Evolutionary conservation across 2,888 invertebrate species (phyloP).

Genomic region (Ochropleura plecta): DNA sequence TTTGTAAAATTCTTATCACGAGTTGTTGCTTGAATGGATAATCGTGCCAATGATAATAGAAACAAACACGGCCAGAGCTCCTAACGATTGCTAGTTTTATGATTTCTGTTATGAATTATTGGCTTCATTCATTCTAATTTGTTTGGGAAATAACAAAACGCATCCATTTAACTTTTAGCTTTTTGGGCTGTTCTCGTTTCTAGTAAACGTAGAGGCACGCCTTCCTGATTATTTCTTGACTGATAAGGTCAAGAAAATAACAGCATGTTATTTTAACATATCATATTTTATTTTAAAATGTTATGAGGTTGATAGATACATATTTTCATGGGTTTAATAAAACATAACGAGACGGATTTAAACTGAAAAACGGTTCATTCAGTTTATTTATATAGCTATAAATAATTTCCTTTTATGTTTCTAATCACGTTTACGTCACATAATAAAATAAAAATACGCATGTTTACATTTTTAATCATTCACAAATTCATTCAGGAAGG

Average conservation of each 20-base stretch:
- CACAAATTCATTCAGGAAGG: slow-evolving; percentile 18
- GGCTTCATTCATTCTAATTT: slow-evolving; percentile 53
- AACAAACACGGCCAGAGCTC: slow-evolving; percentile 57
- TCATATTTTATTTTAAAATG: slow-evolving; percentile 3
- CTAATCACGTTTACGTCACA: slow-evolving; percentile 11
- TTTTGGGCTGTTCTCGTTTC: slow-evolving; percentile 30
- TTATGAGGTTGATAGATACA: neutral
- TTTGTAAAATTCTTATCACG: slow-evolving; percentile 36
- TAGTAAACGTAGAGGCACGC: slow-evolving; percentile 31
- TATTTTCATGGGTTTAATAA: neutral
- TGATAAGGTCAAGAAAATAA: slow-evolving; percentile 32
- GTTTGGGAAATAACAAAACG: slow-evolving; percentile 34
- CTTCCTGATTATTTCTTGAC: slow-evolving; percentile 40
- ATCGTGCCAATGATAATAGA: slow-evolving; percentile 56
- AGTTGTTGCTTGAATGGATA: slow-evolving; percentile 41
- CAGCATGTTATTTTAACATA: slow-evolving; percentile 3
- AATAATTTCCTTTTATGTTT: slow-evolving; percentile 32
- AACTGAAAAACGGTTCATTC: slow-evolving; percentile 13
- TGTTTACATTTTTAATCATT: slow-evolving; percentile 38
- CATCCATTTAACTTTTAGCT: slow-evolving; percentile 29
- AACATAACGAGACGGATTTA: slow-evolving; percentile 6
- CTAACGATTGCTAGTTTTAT: slow-evolving; percentile 48
- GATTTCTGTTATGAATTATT: slow-evolving; percentile 54
- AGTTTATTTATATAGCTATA: slow-evolving; percentile 35
- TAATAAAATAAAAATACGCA: slow-evolving; percentile 22